Base-by-base conservation (phyloP, 2,888 invertebrate species). In the Stictocephala bisonia region DNA sequence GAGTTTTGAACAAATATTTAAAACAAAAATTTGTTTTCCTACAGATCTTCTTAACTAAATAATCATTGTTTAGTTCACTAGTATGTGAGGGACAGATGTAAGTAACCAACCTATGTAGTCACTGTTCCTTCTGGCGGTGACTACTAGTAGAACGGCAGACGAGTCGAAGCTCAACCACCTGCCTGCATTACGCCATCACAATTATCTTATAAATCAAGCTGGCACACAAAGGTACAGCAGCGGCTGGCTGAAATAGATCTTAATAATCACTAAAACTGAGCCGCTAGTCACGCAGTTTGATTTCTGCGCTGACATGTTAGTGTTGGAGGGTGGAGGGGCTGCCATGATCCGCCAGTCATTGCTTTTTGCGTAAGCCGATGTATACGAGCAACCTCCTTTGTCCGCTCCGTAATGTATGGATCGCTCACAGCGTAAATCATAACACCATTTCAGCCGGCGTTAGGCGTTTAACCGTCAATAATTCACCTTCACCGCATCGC, bases 391-490 rank as follows among this genome's bases (percentile, higher is more conserved):
- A 29, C 56, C 3, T 3, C 22, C 56, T 56, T 56, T 56, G 56
- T 56, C 13, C 56, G 29, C 56, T n/a, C 4, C 29, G 56, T 9
- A 31, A 3, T 27, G 24, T 24, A 27, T n/a, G 2, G 56, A 31
- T 56, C 29, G 56, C 56, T 27, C 56, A 56, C 56, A 31, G 27
- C 27, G 27, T 56, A 56, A 56, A 56, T 56, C 56, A 56, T 56
- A 56, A 56, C 56, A 53, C 27, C 53, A 18, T 29, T 56, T 51
- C 24, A 26, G 27, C 51, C 51, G 3, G 26, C 18, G 56, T 56
- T 56, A 29, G 15, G 18, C 56, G 15, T 18, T 4, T 56, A 56
- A 56, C 31, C 31, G 29, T 22, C 56, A 56, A 56, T 56, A 56
- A 29, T 56, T 56, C 56, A 56, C 31, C 29, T 27, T 29, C 3